Base-by-base conservation (phyloP, 2,888 invertebrate genomes). In the Campopleginae sp. region DNA sequence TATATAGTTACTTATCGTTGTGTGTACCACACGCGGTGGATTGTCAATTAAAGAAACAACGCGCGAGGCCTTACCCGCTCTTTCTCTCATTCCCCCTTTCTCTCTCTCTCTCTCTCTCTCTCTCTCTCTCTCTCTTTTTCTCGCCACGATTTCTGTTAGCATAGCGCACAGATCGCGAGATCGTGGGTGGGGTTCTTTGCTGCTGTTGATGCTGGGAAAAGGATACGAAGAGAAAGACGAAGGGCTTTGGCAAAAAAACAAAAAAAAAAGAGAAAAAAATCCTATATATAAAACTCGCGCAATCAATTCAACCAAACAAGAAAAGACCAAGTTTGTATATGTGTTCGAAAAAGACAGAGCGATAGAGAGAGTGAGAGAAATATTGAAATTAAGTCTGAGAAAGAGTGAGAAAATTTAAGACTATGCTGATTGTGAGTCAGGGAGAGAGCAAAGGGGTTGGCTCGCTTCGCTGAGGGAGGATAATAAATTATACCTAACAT, bases 11-110 rank as follows among this genome's bases (percentile, higher is more conserved):
- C 65, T 68, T 58, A 70, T 44, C 23, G 66, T 19, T 72, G 78
- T 68, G 80, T 83, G 74, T 85, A 86, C 78, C 77, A 72, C 80
- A 76, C 70, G 82, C 80, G 63, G 65, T 81, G 86, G 88, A 92
- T 93, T 92, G 93, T 94, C 93, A 93, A 93, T 94, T 93, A 93
- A 92, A 93, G 93, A 93, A 93, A 93, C 91, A 90, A 88, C 88
- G 88, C 88, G 84, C 48, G 44, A 27, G 51, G 23, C 33, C 33
- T 82, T 44, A 33, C 66, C 70, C 48, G 54, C 48, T 75, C 27
- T 79, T 54, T 76, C 68, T 84, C 44, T 33, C 14, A 23, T 33
- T 79, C 33, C 88, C 86, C 86, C 86, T 89, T 89, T 83, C 42
- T 78, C 48, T 70, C 75, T 80, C 38, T 77, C 48, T 70, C 75